phyloP scores from a whole-genome alignment of 2,888 invertebrate species.

The Parascotia fuliginaria region DNA sequence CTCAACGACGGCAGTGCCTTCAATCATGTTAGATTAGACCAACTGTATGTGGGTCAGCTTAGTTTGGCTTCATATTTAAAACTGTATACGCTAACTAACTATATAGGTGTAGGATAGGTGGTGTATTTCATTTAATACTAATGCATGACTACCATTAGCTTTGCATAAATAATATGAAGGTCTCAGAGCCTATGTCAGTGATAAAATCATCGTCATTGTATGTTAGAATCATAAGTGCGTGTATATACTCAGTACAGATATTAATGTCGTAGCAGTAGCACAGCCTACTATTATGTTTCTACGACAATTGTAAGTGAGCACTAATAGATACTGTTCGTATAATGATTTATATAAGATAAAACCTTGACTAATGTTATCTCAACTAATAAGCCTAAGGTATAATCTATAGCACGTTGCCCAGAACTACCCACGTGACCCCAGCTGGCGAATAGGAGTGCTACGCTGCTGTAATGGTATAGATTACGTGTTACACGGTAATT shows the following conservation, averaged over 20 bases:
- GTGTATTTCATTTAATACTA: slow-evolving; percentile 1
- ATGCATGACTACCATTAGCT: slow-evolving; percentile 4
- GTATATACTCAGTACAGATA: not conserved
- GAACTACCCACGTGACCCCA: slow-evolving; percentile 24
- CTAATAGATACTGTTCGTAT: slow-evolving; percentile 4
- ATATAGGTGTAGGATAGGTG: slow-evolving; percentile 12
- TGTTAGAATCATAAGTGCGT: slow-evolving; percentile 4
- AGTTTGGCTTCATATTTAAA: slow-evolving; percentile 60
- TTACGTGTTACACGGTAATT: slow-evolving; percentile 27
- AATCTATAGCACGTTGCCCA: slow-evolving; percentile 14
- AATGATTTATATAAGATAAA: slow-evolving; percentile 10
- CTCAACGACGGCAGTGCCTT: slow-evolving; percentile 52
- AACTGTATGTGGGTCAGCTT: slow-evolving; percentile 66
- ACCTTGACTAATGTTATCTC: slow-evolving; percentile 9
- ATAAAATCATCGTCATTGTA: slow-evolving; percentile 10
- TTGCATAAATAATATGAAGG: slow-evolving; percentile 3
- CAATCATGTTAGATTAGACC: slow-evolving; percentile 63
- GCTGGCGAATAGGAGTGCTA: slow-evolving; percentile 29
- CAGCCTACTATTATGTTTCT: slow-evolving; percentile 1
- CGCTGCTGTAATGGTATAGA: slow-evolving; percentile 22
- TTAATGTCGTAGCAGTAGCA: slow-evolving; percentile 1
- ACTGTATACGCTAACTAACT: slow-evolving; percentile 23
- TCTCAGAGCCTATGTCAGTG: slow-evolving; percentile 18
- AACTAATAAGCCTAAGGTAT: slow-evolving; percentile 20
- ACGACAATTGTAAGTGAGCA: slow-evolving; percentile 8